A percentile compares a stretch with the other conserved stretches of the same genome.
Evolutionary conservation across 2,797 vertebrate genomes (phyloP).

Genomic region (Lycodopsis pacificus): DNA sequence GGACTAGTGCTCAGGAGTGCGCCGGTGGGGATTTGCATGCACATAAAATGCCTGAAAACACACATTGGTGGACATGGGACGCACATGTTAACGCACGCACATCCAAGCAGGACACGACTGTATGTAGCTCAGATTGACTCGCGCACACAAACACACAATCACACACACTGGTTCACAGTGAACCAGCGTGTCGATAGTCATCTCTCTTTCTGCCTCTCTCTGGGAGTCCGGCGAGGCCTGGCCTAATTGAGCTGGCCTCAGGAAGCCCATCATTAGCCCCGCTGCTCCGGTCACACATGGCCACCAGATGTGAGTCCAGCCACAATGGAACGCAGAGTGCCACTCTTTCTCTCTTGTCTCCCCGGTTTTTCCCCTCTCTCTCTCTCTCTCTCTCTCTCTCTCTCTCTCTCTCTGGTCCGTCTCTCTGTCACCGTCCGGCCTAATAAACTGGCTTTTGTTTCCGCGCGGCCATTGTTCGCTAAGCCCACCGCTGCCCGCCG

Average conservation of each 20-base stretch:
- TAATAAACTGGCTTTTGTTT: constrained; percentile 98
- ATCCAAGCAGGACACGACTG: constrained; percentile 8
- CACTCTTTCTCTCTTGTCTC: constrained; percentile 61
- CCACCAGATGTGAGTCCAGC: constrained; percentile 94
- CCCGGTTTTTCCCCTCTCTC: constrained; percentile 26
- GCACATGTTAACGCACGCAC: background rate
- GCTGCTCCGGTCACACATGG: constrained; percentile 93
- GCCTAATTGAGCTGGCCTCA: constrained; percentile 93
- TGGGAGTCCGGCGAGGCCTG: constrained; percentile 84
- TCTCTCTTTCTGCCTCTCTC: constrained; percentile 76
- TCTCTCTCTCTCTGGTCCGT: constrained; percentile 11
- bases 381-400: constrained; percentile 5
- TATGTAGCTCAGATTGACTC: background rate
- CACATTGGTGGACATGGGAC: background rate
- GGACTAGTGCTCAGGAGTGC: constrained; percentile 18
- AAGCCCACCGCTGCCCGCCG: constrained; percentile 82
- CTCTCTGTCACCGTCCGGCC: constrained; percentile 73
- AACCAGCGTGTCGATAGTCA: constrained; percentile 73
- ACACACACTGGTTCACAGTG: constrained; percentile 50
- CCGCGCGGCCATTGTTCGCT: constrained; percentile 87
- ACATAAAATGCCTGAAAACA: constrained; percentile 11
- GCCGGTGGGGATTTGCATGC: constrained; percentile 7
- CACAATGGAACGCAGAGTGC: constrained; percentile 85
- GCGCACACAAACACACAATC: background rate
- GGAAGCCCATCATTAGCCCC: constrained; percentile 97